Percentiles rank a stretch among this genome's conserved stretches.
Conservation (phyloP, 2,888 invertebrate genomes). For the Rotaria magnacalcarata region DNA sequence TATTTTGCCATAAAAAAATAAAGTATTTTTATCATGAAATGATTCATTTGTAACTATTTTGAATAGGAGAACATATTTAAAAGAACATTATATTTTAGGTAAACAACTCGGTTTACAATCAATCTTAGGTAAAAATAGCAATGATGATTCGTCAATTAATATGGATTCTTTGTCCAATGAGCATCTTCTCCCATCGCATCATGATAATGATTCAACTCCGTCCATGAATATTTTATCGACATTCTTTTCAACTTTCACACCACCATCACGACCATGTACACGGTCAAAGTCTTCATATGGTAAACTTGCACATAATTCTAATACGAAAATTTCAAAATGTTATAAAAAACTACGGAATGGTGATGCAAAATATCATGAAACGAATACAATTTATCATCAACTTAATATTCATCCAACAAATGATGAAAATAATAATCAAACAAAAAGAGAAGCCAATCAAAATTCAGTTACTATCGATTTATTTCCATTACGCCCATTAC, state of each 20-base stretch:
- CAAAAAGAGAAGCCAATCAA: not conserved
- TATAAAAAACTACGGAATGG: not conserved
- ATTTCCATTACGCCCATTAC: not conserved
- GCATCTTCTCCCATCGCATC: not conserved
- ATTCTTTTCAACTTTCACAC: not conserved
- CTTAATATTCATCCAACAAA: not conserved
- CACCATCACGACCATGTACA: not conserved
- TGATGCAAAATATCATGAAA: not conserved
- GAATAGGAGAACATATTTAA: too few species aligned
- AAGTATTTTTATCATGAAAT: too few species aligned
- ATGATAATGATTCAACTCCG: not conserved
- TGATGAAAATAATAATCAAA: constrained; percentile 2
- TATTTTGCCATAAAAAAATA: too few species aligned
- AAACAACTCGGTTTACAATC: not conserved
- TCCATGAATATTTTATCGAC: not conserved
- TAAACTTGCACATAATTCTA: not conserved
- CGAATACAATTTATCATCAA: not conserved
- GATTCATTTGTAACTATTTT: too few species aligned
- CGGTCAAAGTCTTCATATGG: not conserved
- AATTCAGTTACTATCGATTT: not conserved
- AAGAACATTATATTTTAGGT: not conserved
- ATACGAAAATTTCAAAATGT: not conserved
- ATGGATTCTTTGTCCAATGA: not conserved
- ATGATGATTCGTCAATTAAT: not conserved
- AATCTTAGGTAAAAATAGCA: too few species aligned